These are phyloP conservation scores for Geophilus truncorum DNA, from an alignment of 2,888 invertebrate species.

Conservation along the genomic window DNA sequence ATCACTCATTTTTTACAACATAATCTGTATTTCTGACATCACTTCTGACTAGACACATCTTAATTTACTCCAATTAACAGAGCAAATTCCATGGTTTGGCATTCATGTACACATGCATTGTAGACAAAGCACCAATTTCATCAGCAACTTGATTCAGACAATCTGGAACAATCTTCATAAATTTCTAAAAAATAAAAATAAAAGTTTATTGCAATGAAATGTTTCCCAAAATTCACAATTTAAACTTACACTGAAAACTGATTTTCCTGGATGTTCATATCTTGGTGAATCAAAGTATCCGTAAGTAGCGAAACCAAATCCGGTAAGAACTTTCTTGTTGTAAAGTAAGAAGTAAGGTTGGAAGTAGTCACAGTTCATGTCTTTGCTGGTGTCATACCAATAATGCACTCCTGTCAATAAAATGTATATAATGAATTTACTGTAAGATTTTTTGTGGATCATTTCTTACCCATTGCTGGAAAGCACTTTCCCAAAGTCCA, in stretches of 20 bases:
- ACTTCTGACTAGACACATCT: too few species aligned
- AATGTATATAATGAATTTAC: too few species aligned
- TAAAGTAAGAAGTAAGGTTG: slow-evolving; percentile 44
- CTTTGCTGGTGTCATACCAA: slow-evolving; percentile 42
- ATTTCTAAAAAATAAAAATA: slow-evolving; percentile 29
- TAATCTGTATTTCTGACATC: too few species aligned
- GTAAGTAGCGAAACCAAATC: slow-evolving; percentile 42
- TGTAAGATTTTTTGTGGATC: too few species aligned
- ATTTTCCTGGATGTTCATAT: not conserved
- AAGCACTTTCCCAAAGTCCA: slow-evolving; percentile 47
- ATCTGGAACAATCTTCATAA: slow-evolving; percentile 36
- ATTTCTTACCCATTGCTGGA: slow-evolving; percentile 46
- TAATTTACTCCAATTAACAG: too few species aligned
- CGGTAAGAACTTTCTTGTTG: slow-evolving; percentile 44
- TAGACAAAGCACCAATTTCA: slow-evolving; percentile 31
- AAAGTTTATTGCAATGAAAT: not conserved
- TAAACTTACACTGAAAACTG: slow-evolving; percentile 1
- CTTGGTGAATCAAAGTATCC: not conserved
- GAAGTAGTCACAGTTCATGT: slow-evolving; percentile 43
- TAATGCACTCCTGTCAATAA: slow-evolving; percentile 42
- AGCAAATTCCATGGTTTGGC: slow-evolving; percentile 38
- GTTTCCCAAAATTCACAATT: not conserved
- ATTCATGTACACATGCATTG: slow-evolving; percentile 38
- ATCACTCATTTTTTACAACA: too few species aligned
- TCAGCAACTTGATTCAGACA: slow-evolving; percentile 36